A percentile compares a stretch with the other conserved stretches of the same genome.
Evolutionary conservation across 2,888 invertebrate species (phyloP).

Genomic region (Diaprepes abbreviatus): DNA sequence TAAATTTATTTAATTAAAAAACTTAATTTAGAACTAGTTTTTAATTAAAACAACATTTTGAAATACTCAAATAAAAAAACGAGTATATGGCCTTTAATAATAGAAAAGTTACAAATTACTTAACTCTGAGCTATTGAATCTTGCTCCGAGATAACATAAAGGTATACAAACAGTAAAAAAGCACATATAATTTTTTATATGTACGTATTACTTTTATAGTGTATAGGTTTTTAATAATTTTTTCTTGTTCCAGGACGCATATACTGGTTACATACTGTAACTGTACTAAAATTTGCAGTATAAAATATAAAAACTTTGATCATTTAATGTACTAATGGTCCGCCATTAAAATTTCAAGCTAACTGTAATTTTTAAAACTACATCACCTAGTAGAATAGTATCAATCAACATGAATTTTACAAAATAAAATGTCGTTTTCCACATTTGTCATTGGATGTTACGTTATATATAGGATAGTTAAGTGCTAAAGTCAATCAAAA

Average conservation of each 20-base stretch:
- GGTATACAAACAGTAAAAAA: too few relatives aligned
- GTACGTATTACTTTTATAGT: too few relatives aligned
- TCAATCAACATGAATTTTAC: slow-evolving; percentile 33
- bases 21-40: too few relatives aligned
- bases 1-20: too few relatives aligned
- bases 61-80: too few relatives aligned
- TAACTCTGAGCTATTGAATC: too few relatives aligned
- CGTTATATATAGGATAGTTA: slow-evolving; percentile 34
- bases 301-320: slow-evolving; percentile 15
- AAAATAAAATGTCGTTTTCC: slow-evolving; percentile 29
- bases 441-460: slow-evolving; percentile 45
- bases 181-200: too few relatives aligned
- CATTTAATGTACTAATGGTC: slow-evolving; percentile 37
- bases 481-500: slow-evolving; percentile 48
- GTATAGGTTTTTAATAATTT: too few relatives aligned
- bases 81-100: too few relatives aligned
- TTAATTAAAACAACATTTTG: too few relatives aligned
- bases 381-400: slow-evolving; percentile 40
- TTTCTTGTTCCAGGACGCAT: slow-evolving; percentile 52
- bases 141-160: too few relatives aligned
- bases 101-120: too few relatives aligned
- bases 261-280: slow-evolving; percentile 53
- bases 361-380: slow-evolving; percentile 29
- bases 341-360: slow-evolving; percentile 40
- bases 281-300: slow-evolving; percentile 38